Percentiles rank a stretch among this genome's conserved stretches.
Conservation (phyloP, 2,888 invertebrate species). For the Zaprionus bogoriensis region DNA sequence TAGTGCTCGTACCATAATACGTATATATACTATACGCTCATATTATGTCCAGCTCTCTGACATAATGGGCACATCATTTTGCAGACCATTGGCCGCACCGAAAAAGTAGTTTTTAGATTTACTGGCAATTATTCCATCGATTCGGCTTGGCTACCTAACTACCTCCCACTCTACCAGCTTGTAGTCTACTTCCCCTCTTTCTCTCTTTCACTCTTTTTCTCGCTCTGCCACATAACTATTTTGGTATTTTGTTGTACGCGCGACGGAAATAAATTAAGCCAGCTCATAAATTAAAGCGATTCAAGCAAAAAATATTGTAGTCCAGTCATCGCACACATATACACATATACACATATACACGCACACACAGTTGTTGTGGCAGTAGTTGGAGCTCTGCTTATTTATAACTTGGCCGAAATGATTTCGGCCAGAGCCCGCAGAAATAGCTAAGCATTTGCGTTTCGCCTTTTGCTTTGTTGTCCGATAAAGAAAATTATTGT, state of each 20-base stretch:
- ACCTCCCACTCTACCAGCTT: too few species aligned
- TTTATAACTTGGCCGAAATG: slow-evolving; percentile 61
- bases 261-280: slow-evolving; percentile 73
- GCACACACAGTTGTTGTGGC: neutral
- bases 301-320: slow-evolving; percentile 48
- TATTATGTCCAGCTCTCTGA: neutral
- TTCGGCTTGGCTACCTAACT: neutral
- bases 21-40: neutral
- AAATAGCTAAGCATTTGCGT: slow-evolving; percentile 68
- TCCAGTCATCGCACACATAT: slow-evolving; percentile 31
- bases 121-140: slow-evolving; percentile 33
- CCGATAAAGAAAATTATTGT: slow-evolving; percentile 73
- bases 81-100: neutral
- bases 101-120: slow-evolving; percentile 24
- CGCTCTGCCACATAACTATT: neutral
- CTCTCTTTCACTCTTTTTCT: neutral
- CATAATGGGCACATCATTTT: slow-evolving; percentile 14
- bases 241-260: slow-evolving; percentile 15
- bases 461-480: slow-evolving; percentile 52
- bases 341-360: neutral
- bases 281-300: slow-evolving; percentile 71
- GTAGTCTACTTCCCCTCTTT: too few species aligned
- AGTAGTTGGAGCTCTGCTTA: slow-evolving; percentile 41
- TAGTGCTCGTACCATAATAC: too few species aligned
- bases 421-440: slow-evolving; percentile 26